Conservation (phyloP, 2,113 vertebrate genomes). For the Butorides virescens region DNA sequence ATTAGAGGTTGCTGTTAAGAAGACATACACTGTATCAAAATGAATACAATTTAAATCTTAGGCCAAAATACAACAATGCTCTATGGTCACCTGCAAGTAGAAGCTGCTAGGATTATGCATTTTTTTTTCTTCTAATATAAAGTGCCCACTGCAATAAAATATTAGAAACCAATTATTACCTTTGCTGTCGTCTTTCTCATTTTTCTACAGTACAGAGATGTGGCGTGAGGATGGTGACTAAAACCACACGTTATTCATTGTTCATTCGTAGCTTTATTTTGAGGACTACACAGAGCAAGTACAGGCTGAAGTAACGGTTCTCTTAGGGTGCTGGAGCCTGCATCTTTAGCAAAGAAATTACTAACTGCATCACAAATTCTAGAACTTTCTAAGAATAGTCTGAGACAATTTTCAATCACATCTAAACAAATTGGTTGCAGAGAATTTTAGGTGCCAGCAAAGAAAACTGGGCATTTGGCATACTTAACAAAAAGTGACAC, state of each 20-base stretch:
- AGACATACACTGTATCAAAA: constrained; percentile 75
- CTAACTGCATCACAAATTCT: not conserved
- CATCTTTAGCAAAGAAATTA: not conserved
- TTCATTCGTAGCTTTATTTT: constrained; percentile 54
- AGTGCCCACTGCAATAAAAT: constrained; percentile 88
- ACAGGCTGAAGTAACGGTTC: not conserved
- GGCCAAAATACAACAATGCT: constrained; percentile 80
- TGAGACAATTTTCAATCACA: not conserved
- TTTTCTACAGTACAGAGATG: not conserved
- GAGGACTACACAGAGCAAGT: not conserved
- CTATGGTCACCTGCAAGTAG: constrained; percentile 87
- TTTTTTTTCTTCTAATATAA: constrained; percentile 84
- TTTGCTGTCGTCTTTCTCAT: not conserved
- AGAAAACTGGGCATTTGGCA: not conserved
- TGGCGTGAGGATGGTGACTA: not conserved
- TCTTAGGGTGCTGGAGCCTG: not conserved
- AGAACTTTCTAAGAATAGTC: not conserved
- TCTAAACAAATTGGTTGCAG: not conserved
- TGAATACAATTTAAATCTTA: constrained; percentile 60
- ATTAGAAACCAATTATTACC: constrained; percentile 29
- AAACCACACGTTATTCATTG: not conserved
- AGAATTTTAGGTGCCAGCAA: not conserved
- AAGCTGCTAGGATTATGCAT: constrained; percentile 82
- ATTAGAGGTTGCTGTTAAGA: constrained; percentile 72
- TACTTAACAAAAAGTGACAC: not conserved